These are phyloP conservation scores for Gerosis bhagava DNA, from an alignment of 2,888 invertebrate species.

Conservation along the genomic window DNA sequence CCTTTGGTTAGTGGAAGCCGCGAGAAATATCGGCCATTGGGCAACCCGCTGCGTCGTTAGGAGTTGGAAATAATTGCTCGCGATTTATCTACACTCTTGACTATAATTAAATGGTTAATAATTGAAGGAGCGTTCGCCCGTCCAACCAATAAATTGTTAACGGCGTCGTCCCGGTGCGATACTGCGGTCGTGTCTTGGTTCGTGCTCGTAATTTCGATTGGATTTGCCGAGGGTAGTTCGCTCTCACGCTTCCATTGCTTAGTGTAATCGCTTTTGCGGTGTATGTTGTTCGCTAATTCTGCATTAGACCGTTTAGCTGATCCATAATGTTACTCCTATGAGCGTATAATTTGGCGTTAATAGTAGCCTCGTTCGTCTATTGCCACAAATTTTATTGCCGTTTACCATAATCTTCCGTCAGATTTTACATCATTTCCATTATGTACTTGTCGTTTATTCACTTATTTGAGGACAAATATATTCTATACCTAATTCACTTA, in stretches of 20 bases:
- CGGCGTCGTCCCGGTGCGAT: slow-evolving; percentile 50
- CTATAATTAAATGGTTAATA: slow-evolving; percentile 76
- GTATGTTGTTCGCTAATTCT: slow-evolving; percentile 50
- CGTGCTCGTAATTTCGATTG: slow-evolving; percentile 71
- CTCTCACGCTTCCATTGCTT: slow-evolving; percentile 72
- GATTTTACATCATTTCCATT: too few relatives aligned
- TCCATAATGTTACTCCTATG: slow-evolving; percentile 22
- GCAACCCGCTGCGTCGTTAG: slow-evolving; percentile 65
- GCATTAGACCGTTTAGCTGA: slow-evolving; percentile 22
- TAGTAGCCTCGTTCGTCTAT: too few relatives aligned
- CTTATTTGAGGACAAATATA: too few relatives aligned
- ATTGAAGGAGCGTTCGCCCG: slow-evolving; percentile 62
- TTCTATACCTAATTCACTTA: too few relatives aligned
- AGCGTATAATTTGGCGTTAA: slow-evolving; percentile 5
- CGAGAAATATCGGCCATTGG: slow-evolving; percentile 63
- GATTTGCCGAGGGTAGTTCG: slow-evolving; percentile 61
- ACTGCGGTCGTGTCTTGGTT: slow-evolving; percentile 71
- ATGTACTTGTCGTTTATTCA: too few relatives aligned
- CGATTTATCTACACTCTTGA: slow-evolving; percentile 67
- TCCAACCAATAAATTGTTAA: slow-evolving; percentile 61
- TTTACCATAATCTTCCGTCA: too few relatives aligned
- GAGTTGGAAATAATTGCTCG: slow-evolving; percentile 70
- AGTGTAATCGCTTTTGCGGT: slow-evolving; percentile 60
- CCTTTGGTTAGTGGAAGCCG: slow-evolving; percentile 46
- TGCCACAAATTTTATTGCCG: too few relatives aligned